A percentile compares a stretch with the other conserved stretches of the same genome.
phyloP scores from a whole-genome alignment of 2,113 vertebrate species.

The Triplophysa dalaica region DNA sequence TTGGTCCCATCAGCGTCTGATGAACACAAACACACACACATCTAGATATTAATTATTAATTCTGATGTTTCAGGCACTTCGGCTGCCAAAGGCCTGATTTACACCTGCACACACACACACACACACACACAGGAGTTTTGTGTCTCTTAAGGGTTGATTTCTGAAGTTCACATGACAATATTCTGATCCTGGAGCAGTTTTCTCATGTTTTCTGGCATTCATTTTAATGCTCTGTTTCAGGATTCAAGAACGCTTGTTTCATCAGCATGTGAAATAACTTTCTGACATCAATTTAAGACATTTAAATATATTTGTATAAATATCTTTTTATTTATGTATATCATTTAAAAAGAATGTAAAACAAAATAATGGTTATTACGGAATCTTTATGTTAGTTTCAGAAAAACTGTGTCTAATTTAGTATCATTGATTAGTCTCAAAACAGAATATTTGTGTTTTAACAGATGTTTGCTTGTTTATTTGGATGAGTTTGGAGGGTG shows the following conservation, averaged over 20 bases:
- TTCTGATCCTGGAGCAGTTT: slow-evolving; percentile 2
- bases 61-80: neutral
- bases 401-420: too few species aligned
- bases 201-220: neutral
- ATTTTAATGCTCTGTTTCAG: neutral
- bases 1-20: slow-evolving; percentile 34
- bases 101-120: slow-evolving; percentile 7
- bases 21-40: slow-evolving; percentile 3
- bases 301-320: neutral
- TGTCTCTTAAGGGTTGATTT: neutral
- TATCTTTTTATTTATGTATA: neutral
- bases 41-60: slow-evolving; percentile 22
- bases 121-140: neutral
- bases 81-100: slow-evolving; percentile 31
- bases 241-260: neutral
- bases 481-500: too few species aligned
- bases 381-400: too few species aligned
- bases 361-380: too few species aligned
- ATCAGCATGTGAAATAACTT: neutral
- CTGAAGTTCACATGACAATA: neutral
- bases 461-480: too few species aligned
- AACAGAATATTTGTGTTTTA: too few species aligned
- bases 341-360: too few species aligned
- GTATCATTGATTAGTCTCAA: too few species aligned
- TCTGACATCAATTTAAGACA: neutral